Percentiles rank a stretch among this genome's conserved stretches.
Conservation (phyloP, 2,888 invertebrate species). For the Philhelius pedissequus region DNA sequence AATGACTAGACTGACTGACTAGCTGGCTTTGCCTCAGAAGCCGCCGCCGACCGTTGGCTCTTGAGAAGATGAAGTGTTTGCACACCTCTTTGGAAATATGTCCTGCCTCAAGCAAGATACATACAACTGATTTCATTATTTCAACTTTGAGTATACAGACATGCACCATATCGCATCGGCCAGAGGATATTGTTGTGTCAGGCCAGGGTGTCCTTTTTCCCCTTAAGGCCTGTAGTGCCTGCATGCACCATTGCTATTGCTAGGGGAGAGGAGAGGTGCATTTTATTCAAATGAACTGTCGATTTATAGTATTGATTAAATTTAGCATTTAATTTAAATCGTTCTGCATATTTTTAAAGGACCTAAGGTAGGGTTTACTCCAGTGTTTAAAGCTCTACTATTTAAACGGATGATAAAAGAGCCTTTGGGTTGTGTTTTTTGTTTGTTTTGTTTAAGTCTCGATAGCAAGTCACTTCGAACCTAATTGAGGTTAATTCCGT, state of each 20-base stretch:
- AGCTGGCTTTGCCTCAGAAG: background rate
- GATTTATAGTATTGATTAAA: slow-evolving; percentile 56
- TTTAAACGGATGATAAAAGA: background rate
- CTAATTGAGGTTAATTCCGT: slow-evolving; percentile 65
- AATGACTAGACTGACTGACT: slow-evolving; percentile 26
- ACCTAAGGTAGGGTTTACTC: no score
- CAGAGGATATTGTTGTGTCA: background rate
- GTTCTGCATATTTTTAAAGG: background rate
- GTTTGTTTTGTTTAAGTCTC: background rate
- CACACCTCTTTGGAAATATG: slow-evolving; percentile 61
- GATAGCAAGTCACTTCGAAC: background rate
- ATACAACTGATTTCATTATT: slow-evolving; percentile 63
- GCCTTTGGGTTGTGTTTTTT: background rate
- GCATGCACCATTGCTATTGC: background rate
- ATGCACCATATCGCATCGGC: background rate
- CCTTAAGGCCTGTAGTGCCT: background rate
- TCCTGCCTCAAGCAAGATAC: slow-evolving; percentile 48
- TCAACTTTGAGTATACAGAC: background rate
- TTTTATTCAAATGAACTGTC: slow-evolving; percentile 31
- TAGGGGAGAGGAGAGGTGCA: background rate
- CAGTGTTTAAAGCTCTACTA: background rate
- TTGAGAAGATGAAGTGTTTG: slow-evolving; percentile 57
- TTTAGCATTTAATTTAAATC: slow-evolving; percentile 36
- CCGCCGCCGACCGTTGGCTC: background rate
- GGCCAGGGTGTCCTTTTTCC: background rate